Percentiles rank a stretch among this genome's conserved stretches.
Evolutionary conservation across 1,140 invertebrate genomes (phyloP).

Genomic region (Caenorhabditis remanei): DNA sequence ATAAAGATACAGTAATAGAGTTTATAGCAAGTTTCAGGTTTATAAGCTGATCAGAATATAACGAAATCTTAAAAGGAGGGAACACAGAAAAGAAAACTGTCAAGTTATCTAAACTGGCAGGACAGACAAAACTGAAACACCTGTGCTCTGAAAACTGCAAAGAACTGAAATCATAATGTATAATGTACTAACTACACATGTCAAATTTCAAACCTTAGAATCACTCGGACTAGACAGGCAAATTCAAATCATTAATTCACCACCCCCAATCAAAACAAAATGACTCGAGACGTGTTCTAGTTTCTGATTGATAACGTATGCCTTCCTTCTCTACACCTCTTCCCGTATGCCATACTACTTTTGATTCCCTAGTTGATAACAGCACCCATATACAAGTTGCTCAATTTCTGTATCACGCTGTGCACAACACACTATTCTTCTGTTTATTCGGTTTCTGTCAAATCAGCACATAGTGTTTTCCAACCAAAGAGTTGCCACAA

Average conservation of each 20-base stretch:
- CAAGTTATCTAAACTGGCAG: too few relatives aligned
- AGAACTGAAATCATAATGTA: neutral
- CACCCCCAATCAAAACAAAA: neutral
- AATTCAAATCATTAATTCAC: neutral
- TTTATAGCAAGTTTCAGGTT: too few relatives aligned
- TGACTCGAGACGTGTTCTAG: slow-evolving; percentile 34
- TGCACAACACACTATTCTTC: neutral
- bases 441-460: neutral
- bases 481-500: neutral
- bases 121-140: too few relatives aligned
- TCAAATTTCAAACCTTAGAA: neutral
- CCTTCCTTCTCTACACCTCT: neutral
- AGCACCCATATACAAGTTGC: slow-evolving; percentile 32
- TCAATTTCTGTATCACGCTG: slow-evolving; percentile 2
- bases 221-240: neutral
- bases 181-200: neutral
- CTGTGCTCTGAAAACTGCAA: too few relatives aligned
- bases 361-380: slow-evolving; percentile 1
- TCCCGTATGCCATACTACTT: neutral
- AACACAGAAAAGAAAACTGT: too few relatives aligned
- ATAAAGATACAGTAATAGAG: too few relatives aligned
- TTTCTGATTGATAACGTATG: slow-evolving; percentile 38
- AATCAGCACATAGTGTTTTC: neutral
- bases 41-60: too few relatives aligned
- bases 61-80: too few relatives aligned